Base-by-base conservation (phyloP, 2,113 vertebrate species). In the Phyllopteryx taeniolatus region DNA sequence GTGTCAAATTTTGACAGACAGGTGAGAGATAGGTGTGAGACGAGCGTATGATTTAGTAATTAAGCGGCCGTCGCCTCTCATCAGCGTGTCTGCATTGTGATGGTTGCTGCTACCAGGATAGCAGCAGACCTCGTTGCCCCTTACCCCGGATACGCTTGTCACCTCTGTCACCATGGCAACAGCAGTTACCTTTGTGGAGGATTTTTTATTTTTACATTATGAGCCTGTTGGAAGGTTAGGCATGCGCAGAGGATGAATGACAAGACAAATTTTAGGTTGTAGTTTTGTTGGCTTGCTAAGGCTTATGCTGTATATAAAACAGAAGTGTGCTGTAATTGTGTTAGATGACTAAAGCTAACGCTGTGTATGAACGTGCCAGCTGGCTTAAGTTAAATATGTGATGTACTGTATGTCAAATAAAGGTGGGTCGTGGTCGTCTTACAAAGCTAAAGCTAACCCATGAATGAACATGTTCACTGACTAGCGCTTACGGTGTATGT, bases 131-230 rank as follows among this genome's bases (percentile, higher is more conserved):
- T 83, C 80, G 15, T 61, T 56, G 53, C 53, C 20, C 12, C 44
- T 46, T 56, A 19, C 82, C 78, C 71, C 79, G 81, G 87, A 83
- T 79, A 89, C 42, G 83, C 86, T 77, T 89, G 92, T 91, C 90
- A 79, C 77, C 77, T 74, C 76, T 81, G 90, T 91, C 89, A 79
- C 79, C 75, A 60, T 68, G 72, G 82, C 70, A 39, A 78, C 69
- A 71, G 59, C 73, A 74, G 78, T 70, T 80, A 82, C 79, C 60
- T 80, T 67, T 14, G 42, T 72, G 80, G 80, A 77, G 47, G 17
- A 65, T 75, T 80, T 71, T 67, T 59, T 63, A 17, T 17, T 51
- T 17, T 19, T 7, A 39, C 35, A 39, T 39, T 39, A 46, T 12
- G 44, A 46, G 5, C 5, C 17, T 51, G 6, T 51, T 70, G 68